Evolutionary conservation across 1,140 invertebrate species (phyloP).

Genomic region (Megathymus violae): DNA sequence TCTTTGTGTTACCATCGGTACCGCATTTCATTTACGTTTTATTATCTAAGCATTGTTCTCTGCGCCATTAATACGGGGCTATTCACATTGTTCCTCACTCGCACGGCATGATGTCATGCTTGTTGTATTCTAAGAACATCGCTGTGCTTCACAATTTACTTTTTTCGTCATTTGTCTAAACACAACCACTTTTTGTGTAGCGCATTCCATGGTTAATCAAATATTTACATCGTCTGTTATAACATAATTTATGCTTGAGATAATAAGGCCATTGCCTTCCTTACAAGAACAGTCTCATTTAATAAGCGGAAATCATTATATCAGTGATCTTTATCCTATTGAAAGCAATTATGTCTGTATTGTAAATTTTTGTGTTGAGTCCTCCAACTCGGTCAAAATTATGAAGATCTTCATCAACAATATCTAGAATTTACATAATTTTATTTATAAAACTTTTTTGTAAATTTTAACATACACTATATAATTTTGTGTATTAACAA

Average conservation of each 20-base stretch:
- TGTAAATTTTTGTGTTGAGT: background rate
- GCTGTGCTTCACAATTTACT: slow-evolving; percentile 48
- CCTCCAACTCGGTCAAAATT: no score
- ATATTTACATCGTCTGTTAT: slow-evolving; percentile 49
- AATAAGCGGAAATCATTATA: slow-evolving; percentile 7
- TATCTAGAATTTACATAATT: no score
- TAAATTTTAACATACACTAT: no score
- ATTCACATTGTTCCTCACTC: slow-evolving; percentile 55
- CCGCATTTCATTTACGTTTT: slow-evolving; percentile 54
- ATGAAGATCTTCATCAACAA: no score
- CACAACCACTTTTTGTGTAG: slow-evolving; percentile 40
- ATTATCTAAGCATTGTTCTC: slow-evolving; percentile 59
- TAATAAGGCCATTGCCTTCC: slow-evolving; percentile 54
- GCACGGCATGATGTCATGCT: slow-evolving; percentile 57
- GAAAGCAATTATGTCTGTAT: background rate
- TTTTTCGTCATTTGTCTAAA: slow-evolving; percentile 49
- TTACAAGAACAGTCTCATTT: slow-evolving; percentile 32
- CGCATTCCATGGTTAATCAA: slow-evolving; percentile 49
- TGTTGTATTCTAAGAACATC: slow-evolving; percentile 54
- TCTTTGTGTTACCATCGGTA: slow-evolving; percentile 45
- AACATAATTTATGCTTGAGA: slow-evolving; percentile 20
- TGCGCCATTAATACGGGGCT: slow-evolving; percentile 48
- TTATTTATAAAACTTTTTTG: no score
- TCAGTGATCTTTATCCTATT: background rate
- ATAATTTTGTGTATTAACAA: background rate